phyloP scores from a whole-genome alignment of 2,113 vertebrate genomes.

The Sinosuthora webbiana region DNA sequence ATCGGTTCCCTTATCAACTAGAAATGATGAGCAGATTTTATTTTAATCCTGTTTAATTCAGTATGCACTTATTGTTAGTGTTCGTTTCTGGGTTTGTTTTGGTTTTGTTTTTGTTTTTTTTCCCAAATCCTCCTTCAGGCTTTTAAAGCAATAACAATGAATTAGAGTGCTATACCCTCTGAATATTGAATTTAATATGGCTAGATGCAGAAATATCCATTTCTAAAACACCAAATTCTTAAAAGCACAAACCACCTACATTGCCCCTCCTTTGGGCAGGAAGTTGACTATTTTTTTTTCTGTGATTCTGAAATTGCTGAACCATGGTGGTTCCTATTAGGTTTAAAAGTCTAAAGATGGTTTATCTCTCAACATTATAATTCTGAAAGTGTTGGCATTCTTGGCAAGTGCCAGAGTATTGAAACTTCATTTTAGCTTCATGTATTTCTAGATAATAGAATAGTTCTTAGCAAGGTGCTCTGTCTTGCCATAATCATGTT shows the following conservation, averaged over 20 bases:
- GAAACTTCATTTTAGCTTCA: not conserved
- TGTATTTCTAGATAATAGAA: not conserved
- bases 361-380: not conserved
- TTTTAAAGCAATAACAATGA: slow-evolving; percentile 23
- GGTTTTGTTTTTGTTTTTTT: not conserved
- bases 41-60: slow-evolving; percentile 54
- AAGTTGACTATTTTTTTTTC: not conserved
- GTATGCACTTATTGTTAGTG: slow-evolving; percentile 5
- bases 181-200: not conserved
- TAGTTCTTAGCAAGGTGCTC: not conserved
- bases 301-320: not conserved
- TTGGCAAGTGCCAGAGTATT: not conserved
- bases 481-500: not conserved
- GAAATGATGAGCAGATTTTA: slow-evolving; percentile 15
- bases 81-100: not conserved
- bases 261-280: not conserved
- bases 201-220: not conserved
- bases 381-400: not conserved
- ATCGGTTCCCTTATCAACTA: not conserved
- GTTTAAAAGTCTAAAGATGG: not conserved
- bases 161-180: not conserved
- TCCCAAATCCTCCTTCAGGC: slow-evolving; percentile 21
- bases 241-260: not conserved
- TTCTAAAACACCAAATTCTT: not conserved
- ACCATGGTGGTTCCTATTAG: not conserved